Conservation (phyloP, 2,113 vertebrate species). For the Macquaria ambigua region DNA sequence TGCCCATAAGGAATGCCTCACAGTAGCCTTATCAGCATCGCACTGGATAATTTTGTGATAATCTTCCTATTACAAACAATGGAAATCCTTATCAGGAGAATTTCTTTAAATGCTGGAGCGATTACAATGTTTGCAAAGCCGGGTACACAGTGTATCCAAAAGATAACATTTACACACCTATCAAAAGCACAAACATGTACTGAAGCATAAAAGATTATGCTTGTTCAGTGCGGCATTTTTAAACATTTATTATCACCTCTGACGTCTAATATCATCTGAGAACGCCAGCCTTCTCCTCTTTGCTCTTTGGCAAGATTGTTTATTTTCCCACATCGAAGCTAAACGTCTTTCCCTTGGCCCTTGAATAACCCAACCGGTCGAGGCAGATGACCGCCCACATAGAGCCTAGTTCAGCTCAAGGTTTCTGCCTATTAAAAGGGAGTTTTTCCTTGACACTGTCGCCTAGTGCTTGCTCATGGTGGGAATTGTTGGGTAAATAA, state of each 20-base stretch:
- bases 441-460: too few species aligned
- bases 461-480: too few species aligned
- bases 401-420: too few species aligned
- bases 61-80: conserved; percentile 65
- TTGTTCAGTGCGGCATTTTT: conserved; percentile 84
- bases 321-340: conserved; percentile 60
- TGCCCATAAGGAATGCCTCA: conserved; percentile 4
- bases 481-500: too few species aligned
- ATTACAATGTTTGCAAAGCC: conserved; percentile 89
- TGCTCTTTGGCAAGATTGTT: conserved; percentile 40
- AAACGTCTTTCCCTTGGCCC: conserved; percentile 11
- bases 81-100: conserved; percentile 81
- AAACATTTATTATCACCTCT: conserved; percentile 74
- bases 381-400: too few species aligned
- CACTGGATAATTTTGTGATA: conserved; percentile 37
- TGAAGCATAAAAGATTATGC: conserved; percentile 75
- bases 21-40: conserved; percentile 31
- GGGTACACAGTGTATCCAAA: conserved; percentile 67
- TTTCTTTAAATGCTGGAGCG: conserved; percentile 84
- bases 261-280: conserved; percentile 80
- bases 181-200: conserved; percentile 87
- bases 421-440: too few species aligned
- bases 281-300: conserved; percentile 22
- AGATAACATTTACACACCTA: conserved; percentile 87
- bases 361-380: background rate